Percentiles rank a stretch among this genome's conserved stretches.
Evolutionary conservation across 35 echinoderm and acorn worm genomes (phyloP).

Genomic region (Antedon bifida): DNA sequence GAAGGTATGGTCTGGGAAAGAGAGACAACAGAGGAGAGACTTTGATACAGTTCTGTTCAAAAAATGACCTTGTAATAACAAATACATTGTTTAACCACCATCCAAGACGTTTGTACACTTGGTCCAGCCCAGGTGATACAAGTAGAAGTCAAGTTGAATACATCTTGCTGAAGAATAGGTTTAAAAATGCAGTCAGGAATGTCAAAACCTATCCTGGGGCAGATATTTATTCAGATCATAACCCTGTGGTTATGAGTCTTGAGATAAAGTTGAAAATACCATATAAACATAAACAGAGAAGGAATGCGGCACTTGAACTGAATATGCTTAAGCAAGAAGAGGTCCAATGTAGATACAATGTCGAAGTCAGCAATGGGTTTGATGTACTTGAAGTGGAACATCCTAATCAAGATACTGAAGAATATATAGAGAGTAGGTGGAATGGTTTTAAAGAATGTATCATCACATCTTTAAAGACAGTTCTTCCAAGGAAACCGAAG

Average conservation of each 20-base stretch:
- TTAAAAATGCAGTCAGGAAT: slow-evolving; percentile 5
- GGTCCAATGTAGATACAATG: too few relatives aligned
- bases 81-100: slow-evolving; percentile 8
- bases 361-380: too few relatives aligned
- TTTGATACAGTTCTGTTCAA: background rate
- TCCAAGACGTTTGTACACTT: slow-evolving; percentile 1
- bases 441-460: too few relatives aligned
- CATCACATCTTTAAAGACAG: too few relatives aligned
- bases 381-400: too few relatives aligned
- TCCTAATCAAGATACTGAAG: too few relatives aligned
- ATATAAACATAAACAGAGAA: too few relatives aligned
- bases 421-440: too few relatives aligned
- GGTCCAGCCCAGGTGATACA: slow-evolving; percentile 6
- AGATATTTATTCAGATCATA: slow-evolving; percentile 3
- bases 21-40: slow-evolving; percentile 7
- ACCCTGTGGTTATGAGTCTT: background rate
- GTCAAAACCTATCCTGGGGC: slow-evolving; percentile 12
- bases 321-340: too few relatives aligned
- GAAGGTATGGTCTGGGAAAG: slow-evolving; percentile 2
- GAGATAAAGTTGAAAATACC: slow-evolving; percentile 1
- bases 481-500: too few relatives aligned
- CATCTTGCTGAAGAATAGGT: background rate
- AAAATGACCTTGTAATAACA: background rate
- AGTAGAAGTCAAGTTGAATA: slow-evolving; percentile 6
- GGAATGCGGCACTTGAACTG: too few relatives aligned